A percentile compares a stretch with the other conserved stretches of the same genome.
These are phyloP conservation scores for Acrossocheilus wenchowensis DNA, from an alignment of 2,797 vertebrate genomes.

Conservation along the genomic window DNA sequence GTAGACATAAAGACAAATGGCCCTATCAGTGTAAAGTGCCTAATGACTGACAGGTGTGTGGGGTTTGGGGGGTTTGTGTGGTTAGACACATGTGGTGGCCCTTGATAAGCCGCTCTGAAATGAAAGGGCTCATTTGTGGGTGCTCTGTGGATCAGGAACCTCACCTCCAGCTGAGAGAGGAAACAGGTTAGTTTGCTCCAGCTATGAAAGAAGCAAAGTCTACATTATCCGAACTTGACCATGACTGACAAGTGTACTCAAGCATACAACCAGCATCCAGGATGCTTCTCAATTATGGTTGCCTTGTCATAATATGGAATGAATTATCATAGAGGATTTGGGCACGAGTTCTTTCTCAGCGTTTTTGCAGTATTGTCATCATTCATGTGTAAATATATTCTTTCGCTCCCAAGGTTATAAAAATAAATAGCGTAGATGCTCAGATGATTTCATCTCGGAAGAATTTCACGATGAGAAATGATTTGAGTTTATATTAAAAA, in stretches of 20 bases:
- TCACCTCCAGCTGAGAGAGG: slow-evolving; percentile 51
- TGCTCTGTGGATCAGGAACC: slow-evolving; percentile 23
- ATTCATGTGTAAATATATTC: neutral
- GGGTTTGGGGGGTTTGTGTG: neutral
- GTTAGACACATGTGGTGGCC: slow-evolving; percentile 42
- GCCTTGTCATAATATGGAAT: neutral
- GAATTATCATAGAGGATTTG: slow-evolving; percentile 3
- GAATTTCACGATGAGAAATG: neutral
- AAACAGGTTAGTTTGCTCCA: slow-evolving; percentile 35
- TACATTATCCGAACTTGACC: slow-evolving; percentile 39
- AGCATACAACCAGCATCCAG: slow-evolving; percentile 30
- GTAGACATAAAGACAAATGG: slow-evolving; percentile 51
- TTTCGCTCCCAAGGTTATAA: no score
- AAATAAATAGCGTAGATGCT: neutral
- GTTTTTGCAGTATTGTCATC: neutral
- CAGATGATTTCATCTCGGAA: neutral
- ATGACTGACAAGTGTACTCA: slow-evolving; percentile 51
- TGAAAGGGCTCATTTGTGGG: slow-evolving; percentile 46
- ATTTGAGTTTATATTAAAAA: neutral
- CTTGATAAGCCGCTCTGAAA: slow-evolving; percentile 37
- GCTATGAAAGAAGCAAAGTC: slow-evolving; percentile 18
- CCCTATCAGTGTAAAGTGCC: slow-evolving; percentile 48
- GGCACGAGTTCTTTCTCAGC: neutral
- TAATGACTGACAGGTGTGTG: slow-evolving; percentile 49
- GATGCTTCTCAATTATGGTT: slow-evolving; percentile 29